These are phyloP conservation scores for Eretmocerus hayati DNA, from an alignment of 2,888 invertebrate genomes.

Conservation along the genomic window DNA sequence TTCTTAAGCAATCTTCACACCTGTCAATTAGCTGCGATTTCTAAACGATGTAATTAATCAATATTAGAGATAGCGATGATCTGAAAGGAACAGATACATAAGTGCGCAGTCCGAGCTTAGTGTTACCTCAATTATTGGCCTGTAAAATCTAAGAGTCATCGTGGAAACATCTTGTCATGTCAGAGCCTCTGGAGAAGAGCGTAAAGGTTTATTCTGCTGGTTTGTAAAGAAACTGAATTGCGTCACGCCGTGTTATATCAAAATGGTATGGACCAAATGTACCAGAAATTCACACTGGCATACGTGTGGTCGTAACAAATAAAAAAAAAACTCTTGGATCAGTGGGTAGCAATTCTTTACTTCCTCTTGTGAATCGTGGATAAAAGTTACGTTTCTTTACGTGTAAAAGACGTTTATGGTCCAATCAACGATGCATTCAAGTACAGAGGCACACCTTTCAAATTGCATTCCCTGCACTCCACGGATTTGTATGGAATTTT, in stretches of 20 bases:
- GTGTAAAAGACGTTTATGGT: constrained; percentile 44
- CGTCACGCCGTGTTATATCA: constrained; percentile 30
- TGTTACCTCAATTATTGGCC: not conserved
- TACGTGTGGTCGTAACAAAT: constrained; percentile 42
- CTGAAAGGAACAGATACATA: constrained; percentile 7
- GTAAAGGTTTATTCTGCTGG: not conserved
- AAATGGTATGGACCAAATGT: constrained; percentile 26
- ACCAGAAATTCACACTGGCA: constrained; percentile 27
- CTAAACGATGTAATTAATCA: constrained; percentile 20
- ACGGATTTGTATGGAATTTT: constrained; percentile 4
- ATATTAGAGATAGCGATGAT: not conserved
- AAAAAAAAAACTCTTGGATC: no score
- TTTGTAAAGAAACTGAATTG: constrained; percentile 33
- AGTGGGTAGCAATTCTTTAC: no score
- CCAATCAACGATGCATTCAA: constrained; percentile 47
- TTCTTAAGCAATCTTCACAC: constrained; percentile 9
- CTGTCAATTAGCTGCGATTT: constrained; percentile 10
- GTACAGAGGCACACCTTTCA: constrained; percentile 40
- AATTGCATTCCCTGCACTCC: constrained; percentile 8
- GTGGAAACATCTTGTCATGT: not conserved
- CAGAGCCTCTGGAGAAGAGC: not conserved
- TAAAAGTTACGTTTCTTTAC: constrained; percentile 35
- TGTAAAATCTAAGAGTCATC: not conserved
- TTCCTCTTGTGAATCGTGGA: constrained; percentile 3
- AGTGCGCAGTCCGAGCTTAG: not conserved